Evolutionary conservation across 2,797 vertebrate genomes (phyloP), one percentile per base, ranked within the genome.

Genomic region (Neosilurus hyrtlii): DNA sequence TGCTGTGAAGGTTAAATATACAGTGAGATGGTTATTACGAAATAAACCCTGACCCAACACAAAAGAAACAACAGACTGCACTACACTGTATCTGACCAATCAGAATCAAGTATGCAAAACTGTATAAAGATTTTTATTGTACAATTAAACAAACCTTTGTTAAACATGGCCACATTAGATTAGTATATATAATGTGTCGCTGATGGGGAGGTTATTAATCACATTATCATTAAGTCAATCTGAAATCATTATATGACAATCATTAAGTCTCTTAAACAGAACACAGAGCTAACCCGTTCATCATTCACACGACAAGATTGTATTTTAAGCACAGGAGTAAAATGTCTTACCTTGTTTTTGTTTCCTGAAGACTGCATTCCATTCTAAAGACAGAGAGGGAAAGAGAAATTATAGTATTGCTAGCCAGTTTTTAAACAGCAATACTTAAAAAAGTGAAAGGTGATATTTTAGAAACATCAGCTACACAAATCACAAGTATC

Each of bases 311-410:
- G 15, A n/a, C 68, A 51, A 6, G 15, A 22, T 49, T 24, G 22
- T 14, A 5, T 24, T 67, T 66, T 14, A 67, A 67, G 9, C 0
- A 12, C 12, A 30, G n/a, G 4, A 65, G 63, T 5, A 49, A n/a
- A 22, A 35, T 16, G 37, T 15, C 92, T 82, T 81, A 96, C 95
- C 95, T 94, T 91, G 91, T 88, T 89, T 90, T 89, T 94, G 94
- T 90, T 90, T 92, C 89, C 91, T 93, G 86, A 91, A 92, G 56
- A 91, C 87, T 67, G 86, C 87, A 63, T 92, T 94, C 95, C 95
- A 96, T 87, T 96, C 95, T 96, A 81, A 62, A 87, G 51, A 30
- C 79, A 81, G 57, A 63, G 30, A 67, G 37, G 14, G 22, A 26
- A 56, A 18, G 7, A 80, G 11, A 52, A 18, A 59, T 16, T 6